A percentile compares a stretch with the other conserved stretches of the same genome.
phyloP scores from a whole-genome alignment of 2,113 vertebrate genomes.

The Aythya baeri region DNA sequence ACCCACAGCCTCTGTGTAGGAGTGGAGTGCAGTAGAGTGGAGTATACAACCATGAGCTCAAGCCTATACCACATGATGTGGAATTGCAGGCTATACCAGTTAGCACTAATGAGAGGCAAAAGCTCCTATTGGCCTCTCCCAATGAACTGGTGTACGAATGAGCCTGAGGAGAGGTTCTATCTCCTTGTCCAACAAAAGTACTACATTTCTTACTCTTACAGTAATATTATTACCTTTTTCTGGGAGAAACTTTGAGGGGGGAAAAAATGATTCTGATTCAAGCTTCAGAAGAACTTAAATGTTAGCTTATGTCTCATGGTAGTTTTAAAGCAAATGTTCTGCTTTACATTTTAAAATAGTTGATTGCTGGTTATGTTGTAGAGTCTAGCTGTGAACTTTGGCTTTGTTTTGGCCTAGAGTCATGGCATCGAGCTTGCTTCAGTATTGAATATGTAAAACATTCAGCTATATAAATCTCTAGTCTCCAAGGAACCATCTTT shows the following conservation, averaged over 20 bases:
- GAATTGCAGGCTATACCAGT: background rate
- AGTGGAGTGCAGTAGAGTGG: background rate
- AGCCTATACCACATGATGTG: no score
- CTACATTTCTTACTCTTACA: conserved; percentile 43
- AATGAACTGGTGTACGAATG: background rate
- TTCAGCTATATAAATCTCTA: conserved; percentile 50
- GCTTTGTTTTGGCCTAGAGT: conserved; percentile 39
- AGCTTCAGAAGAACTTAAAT: conserved; percentile 18
- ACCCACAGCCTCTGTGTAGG: rapidly evolving
- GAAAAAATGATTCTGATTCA: background rate
- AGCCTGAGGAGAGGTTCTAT: background rate
- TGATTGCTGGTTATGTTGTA: conserved; percentile 31
- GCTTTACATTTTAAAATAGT: conserved; percentile 50
- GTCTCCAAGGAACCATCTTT: conserved; percentile 56
- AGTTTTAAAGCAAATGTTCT: conserved; percentile 35
- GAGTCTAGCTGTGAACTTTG: conserved; percentile 56
- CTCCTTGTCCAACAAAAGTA: conserved; percentile 28
- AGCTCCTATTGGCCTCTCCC: background rate
- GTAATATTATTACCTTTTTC: conserved; percentile 45
- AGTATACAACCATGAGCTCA: background rate
- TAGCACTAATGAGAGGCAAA: background rate
- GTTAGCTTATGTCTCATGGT: conserved; percentile 35
- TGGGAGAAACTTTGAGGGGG: conserved; percentile 17
- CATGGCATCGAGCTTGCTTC: conserved; percentile 39
- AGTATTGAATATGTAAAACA: conserved; percentile 49